These are phyloP conservation scores for Lasiurus borealis DNA, from an alignment of 2,113 vertebrate species.

Conservation along the genomic window DNA sequence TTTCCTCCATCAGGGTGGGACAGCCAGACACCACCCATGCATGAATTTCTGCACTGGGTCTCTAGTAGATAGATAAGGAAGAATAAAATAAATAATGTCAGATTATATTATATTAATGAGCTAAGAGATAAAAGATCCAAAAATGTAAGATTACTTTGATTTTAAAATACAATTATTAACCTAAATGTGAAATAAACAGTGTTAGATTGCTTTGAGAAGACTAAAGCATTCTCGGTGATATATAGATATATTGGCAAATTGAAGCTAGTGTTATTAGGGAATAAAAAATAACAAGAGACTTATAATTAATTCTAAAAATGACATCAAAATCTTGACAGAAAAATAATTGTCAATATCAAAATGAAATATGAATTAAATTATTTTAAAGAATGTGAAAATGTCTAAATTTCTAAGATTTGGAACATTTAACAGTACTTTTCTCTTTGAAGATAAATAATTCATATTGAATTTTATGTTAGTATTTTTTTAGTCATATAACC, in stretches of 20 bases:
- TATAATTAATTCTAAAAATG: conserved; percentile 22
- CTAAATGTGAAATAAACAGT: conserved; percentile 61
- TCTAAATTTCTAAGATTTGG: conserved; percentile 37
- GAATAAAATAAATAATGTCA: conserved; percentile 59
- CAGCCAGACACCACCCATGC: too few relatives aligned
- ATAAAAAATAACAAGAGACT: neutral
- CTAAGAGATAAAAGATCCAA: conserved; percentile 62
- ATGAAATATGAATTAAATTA: conserved; percentile 41
- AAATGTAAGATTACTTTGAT: conserved; percentile 70
- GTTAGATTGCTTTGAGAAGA: conserved; percentile 10
- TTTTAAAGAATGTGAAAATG: conserved; percentile 6
- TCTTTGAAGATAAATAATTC: neutral
- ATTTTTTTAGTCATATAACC: conserved; percentile 18
- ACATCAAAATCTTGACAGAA: conserved; percentile 23
- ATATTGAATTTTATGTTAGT: conserved; percentile 8
- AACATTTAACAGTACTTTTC: neutral
- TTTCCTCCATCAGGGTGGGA: too few relatives aligned
- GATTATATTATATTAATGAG: conserved; percentile 73
- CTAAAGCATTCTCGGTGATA: neutral
- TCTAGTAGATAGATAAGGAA: conserved; percentile 13
- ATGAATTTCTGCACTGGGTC: too few relatives aligned
- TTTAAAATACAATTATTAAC: conserved; percentile 75
- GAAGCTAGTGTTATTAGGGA: conserved; percentile 36
- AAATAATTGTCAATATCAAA: conserved; percentile 2
- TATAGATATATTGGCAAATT: conserved; percentile 69